These are phyloP conservation scores for Aplidium turbinatum DNA, from an alignment of 23 tunicate species.

Conservation along the genomic window DNA sequence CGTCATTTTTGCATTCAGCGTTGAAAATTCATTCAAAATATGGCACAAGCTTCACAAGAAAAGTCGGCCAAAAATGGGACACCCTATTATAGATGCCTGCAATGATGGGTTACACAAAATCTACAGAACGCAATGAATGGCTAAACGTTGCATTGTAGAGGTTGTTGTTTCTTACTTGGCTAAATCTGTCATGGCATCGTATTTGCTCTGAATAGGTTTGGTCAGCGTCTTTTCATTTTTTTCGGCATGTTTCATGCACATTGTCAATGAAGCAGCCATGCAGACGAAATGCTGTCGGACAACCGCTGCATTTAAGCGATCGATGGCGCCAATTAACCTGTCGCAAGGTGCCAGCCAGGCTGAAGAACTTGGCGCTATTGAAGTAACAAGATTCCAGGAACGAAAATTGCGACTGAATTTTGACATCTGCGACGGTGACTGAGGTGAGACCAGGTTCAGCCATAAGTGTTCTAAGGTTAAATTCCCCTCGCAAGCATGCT, in stretches of 20 bases:
- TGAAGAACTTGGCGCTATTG: conserved; percentile 50
- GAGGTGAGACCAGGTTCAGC: conserved; percentile 74
- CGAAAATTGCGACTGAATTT: conserved; percentile 38
- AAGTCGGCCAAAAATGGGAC: too few species aligned
- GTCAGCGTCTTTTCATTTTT: neutral
- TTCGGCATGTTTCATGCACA: neutral
- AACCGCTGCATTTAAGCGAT: neutral
- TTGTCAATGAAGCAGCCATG: conserved; percentile 8
- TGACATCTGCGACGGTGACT: conserved; percentile 38
- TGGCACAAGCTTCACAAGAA: too few species aligned
- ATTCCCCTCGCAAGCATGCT: conserved; percentile 64
- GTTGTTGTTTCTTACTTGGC: conserved; percentile 42
- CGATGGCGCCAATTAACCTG: conserved; percentile 30
- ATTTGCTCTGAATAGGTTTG: conserved; percentile 25
- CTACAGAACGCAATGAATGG: too few species aligned
- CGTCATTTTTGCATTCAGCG: too few species aligned
- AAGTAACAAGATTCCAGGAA: conserved; percentile 75
- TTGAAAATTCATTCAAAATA: too few species aligned
- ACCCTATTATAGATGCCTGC: too few species aligned
- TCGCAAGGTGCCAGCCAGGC: conserved; percentile 86
- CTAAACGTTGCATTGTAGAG: too few species aligned
- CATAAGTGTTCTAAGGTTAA: conserved; percentile 64
- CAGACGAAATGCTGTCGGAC: neutral
- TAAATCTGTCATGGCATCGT: conserved; percentile 37
- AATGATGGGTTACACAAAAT: too few species aligned